phyloP scores from a whole-genome alignment of 2,113 vertebrate genomes.

The Oncorhynchus nerka region DNA sequence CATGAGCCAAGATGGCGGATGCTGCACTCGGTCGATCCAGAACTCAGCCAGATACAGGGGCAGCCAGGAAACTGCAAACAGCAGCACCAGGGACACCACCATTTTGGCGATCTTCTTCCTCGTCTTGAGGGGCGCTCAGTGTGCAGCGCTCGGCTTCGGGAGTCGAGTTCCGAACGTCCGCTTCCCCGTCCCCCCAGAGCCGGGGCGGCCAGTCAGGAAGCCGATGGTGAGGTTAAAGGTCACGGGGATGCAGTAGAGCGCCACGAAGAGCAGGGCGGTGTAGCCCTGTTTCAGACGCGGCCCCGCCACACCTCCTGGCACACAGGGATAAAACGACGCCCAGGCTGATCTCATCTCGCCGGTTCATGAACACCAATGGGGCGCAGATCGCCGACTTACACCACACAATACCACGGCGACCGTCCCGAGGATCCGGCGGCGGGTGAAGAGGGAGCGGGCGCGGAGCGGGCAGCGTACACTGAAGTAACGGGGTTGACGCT shows the following conservation, averaged over 20 bases:
- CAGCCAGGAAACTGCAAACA: constrained; percentile 88
- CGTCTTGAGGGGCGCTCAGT: constrained; percentile 80
- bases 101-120: constrained; percentile 89
- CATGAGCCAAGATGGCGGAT: constrained; percentile 81
- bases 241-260: constrained; percentile 88
- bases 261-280: constrained; percentile 87
- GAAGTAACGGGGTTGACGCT: constrained; percentile 89
- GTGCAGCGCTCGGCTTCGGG: constrained; percentile 76
- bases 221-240: constrained; percentile 88
- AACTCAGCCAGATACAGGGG: constrained; percentile 87
- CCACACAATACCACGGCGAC: constrained; percentile 82
- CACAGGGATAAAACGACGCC: constrained; percentile 78
- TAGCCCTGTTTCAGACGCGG: constrained; percentile 85
- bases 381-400: constrained; percentile 86
- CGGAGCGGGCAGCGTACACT: constrained; percentile 83
- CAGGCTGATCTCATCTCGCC: constrained; percentile 78
- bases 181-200: constrained; percentile 74
- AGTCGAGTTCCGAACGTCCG: constrained; percentile 74
- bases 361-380: constrained; percentile 87
- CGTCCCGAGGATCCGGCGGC: constrained; percentile 77
- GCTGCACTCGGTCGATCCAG: constrained; percentile 82
- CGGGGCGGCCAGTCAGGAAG: constrained; percentile 82
- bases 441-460: constrained; percentile 87
- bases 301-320: constrained; percentile 88
- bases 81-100: constrained; percentile 86